phyloP scores from a whole-genome alignment of 1,140 invertebrate species.

The Drosophila burlai region DNA sequence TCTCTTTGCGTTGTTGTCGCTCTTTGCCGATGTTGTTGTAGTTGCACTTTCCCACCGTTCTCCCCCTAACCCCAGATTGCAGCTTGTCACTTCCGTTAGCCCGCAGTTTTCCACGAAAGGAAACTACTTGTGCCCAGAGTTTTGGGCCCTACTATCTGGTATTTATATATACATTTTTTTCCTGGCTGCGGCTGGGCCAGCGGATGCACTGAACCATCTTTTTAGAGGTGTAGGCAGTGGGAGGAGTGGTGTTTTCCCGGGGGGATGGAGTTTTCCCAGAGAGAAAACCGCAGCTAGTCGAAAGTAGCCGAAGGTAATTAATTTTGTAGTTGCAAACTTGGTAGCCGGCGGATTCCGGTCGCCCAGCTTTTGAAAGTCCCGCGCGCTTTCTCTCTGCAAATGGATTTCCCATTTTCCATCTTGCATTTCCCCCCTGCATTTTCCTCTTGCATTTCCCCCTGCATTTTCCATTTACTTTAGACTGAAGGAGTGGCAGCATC shows the following conservation, averaged over 20 bases:
- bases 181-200: conserved; percentile 53
- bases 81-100: conserved; percentile 75
- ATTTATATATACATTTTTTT: conserved; percentile 18
- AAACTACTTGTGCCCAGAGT: conserved; percentile 58
- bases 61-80: not conserved
- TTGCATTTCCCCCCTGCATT: conserved; percentile 2
- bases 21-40: conserved; percentile 48
- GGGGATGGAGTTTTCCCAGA: conserved; percentile 1
- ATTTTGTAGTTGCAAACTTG: conserved; percentile 76
- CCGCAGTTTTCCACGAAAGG: conserved; percentile 63
- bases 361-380: conserved; percentile 68
- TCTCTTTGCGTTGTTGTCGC: conserved; percentile 32
- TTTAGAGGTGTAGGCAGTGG: conserved; percentile 25
- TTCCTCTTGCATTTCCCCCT: conserved; percentile 27
- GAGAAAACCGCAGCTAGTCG: conserved; percentile 71
- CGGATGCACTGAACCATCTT: conserved; percentile 72
- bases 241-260: conserved; percentile 15
- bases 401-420: conserved; percentile 68
- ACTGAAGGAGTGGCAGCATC: conserved; percentile 58
- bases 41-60: conserved; percentile 16
- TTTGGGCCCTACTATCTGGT: conserved; percentile 33
- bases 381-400: conserved; percentile 50
- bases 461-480: conserved; percentile 73
- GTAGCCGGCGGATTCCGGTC: conserved; percentile 33
- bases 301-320: conserved; percentile 83